Evolutionary conservation across 2,113 vertebrate genomes (phyloP), one percentile per base, ranked within the genome.

Genomic region (Saccopteryx leptura): DNA sequence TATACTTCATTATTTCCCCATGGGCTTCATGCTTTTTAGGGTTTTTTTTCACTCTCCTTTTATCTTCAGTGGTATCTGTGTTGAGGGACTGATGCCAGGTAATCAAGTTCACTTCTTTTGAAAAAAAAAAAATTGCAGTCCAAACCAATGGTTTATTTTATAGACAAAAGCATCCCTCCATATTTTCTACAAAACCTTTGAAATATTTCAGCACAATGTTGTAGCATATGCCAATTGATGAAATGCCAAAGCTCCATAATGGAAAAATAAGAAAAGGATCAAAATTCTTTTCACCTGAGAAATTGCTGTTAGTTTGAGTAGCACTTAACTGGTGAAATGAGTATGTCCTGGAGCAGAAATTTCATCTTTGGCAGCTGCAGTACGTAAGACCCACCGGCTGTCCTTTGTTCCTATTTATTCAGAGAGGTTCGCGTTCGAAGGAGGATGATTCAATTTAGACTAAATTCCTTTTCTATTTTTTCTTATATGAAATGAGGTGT

Each of bases 261-360:
- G 96, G 92, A 95, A 98, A 97, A 97, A 93, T 90, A 95, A 96
- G 88, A 96, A 97, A 97, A 97, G 93, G 88, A 97, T 94, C 93
- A 98, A 90, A 96, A 96, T 97, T 96, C 89, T 95, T 98, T 98
- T 97, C 96, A 96, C 97, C 88, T 94, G 95, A 95, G 97, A 97
- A 97, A 96, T 96, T 97, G 83, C 95, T 97, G 94, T 97, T 98
- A 98, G 97, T 97, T 95, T 91, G 97, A 95, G 91, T 97, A 96
- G 90, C 87, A 95, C 96, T 97, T 96, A 97, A 69, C 94, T 94
- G 92, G 93, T 96, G 96, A 98, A 97, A 97, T 95, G 91, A 97
- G 91, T 96, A 96, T 95, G 88, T 78, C 89, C 81, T 54, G n/a
- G 79, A 96, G 94, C 81, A 95, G 87, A 96, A 93, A 88, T 96